phyloP scores from a whole-genome alignment of 1,140 invertebrate genomes.

The Sycophila sp. region DNA sequence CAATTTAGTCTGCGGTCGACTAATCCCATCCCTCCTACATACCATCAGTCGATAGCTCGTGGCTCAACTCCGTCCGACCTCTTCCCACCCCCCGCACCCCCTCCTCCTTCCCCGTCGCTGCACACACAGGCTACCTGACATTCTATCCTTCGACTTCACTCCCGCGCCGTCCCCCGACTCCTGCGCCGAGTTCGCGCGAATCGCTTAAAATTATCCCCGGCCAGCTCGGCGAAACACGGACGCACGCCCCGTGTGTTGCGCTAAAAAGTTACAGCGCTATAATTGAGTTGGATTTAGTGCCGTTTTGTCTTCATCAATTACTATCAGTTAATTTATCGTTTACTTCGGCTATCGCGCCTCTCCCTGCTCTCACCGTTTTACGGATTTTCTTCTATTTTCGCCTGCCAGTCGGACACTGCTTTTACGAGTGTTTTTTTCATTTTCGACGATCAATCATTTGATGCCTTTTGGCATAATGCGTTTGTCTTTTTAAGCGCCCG shows the following conservation, averaged over 20 bases:
- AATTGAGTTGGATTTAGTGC: slow-evolving; percentile 10
- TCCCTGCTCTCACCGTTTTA: not conserved
- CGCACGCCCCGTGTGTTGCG: not conserved
- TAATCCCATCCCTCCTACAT: slow-evolving; percentile 64
- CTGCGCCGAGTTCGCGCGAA: slow-evolving; percentile 28
- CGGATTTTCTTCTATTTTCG: not conserved
- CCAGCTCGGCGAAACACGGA: not conserved
- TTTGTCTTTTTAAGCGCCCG: no score
- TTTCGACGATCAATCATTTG: no score
- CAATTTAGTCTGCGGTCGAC: slow-evolving; percentile 65
- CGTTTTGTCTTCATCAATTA: slow-evolving; percentile 10
- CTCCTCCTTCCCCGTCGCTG: slow-evolving; percentile 35
- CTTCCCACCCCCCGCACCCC: slow-evolving; percentile 11
- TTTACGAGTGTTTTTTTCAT: not conserved
- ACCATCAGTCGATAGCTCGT: slow-evolving; percentile 63
- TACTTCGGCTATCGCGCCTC: not conserved
- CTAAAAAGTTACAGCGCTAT: slow-evolving; percentile 27
- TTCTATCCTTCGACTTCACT: slow-evolving; percentile 51
- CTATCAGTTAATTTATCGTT: slow-evolving; percentile 11
- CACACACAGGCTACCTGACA: slow-evolving; percentile 42
- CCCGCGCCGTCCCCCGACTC: slow-evolving; percentile 43
- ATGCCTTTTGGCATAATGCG: no score
- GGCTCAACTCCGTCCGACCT: slow-evolving; percentile 45
- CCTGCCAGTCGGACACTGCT: not conserved
- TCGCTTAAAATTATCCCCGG: slow-evolving; percentile 39